Conservation (phyloP, 2,797 vertebrate species). For the Pterois miles region DNA sequence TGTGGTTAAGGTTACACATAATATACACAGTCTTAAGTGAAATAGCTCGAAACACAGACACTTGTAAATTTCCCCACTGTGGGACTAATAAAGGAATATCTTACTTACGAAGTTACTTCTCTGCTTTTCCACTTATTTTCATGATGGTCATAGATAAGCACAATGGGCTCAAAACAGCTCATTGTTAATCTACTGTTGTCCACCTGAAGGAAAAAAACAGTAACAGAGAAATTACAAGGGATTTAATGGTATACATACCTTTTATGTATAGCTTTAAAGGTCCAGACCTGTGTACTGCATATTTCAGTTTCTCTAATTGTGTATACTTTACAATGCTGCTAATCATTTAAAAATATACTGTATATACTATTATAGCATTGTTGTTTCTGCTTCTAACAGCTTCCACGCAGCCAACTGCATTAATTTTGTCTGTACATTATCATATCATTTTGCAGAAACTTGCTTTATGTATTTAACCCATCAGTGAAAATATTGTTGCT, state of each 20-base stretch:
- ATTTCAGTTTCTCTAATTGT: neutral
- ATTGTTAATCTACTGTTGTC: constrained; percentile 93
- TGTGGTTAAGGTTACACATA: neutral
- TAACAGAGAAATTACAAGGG: neutral
- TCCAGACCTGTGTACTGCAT: neutral
- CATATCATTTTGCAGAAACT: neutral
- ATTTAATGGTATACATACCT: neutral
- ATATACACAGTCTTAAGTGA: neutral
- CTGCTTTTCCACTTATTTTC: constrained; percentile 96
- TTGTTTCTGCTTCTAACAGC: neutral
- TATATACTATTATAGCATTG: neutral
- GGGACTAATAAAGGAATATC: too few species aligned
- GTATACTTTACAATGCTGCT: neutral
- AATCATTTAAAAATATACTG: neutral
- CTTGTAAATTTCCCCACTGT: too few species aligned
- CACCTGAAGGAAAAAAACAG: constrained; percentile 77
- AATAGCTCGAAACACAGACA: neutral
- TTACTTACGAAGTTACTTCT: constrained; percentile 93
- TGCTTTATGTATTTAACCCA: neutral
- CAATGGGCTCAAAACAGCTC: constrained; percentile 91
- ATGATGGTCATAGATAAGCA: constrained; percentile 93
- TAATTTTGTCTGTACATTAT: neutral
- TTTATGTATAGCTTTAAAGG: neutral
- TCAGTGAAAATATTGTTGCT: neutral
- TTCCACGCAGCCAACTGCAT: neutral